These are phyloP conservation scores for Spisula solida DNA, from an alignment of 2,888 invertebrate species.

Conservation along the genomic window DNA sequence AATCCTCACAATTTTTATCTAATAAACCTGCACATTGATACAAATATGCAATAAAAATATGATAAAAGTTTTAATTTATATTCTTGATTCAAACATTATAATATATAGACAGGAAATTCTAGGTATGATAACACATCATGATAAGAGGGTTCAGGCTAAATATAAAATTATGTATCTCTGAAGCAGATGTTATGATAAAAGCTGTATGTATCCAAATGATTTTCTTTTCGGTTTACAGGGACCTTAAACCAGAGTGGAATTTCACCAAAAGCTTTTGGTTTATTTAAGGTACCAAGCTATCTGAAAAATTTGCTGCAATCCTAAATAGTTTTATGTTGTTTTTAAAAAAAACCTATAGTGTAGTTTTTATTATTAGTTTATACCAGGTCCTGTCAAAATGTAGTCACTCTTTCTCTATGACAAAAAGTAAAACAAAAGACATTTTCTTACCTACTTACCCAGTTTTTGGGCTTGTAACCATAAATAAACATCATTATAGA, in stretches of 20 bases:
- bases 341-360: no score
- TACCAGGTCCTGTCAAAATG: no score
- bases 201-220: neutral
- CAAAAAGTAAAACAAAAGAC: no score
- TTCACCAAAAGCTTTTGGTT: no score
- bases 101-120: neutral
- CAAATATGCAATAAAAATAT: constrained; percentile 9
- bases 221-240: neutral
- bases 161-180: neutral
- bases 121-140: neutral
- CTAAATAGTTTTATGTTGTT: no score
- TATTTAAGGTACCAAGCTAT: no score
- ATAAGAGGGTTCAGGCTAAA: neutral
- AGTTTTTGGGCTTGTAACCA: no score
- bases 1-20: neutral
- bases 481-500: no score
- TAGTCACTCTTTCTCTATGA: no score
- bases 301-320: no score
- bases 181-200: constrained; percentile 24
- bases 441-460: no score
- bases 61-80: neutral
- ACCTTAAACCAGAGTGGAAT: neutral
- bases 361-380: no score
- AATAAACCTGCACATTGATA: neutral
- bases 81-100: neutral